A percentile compares a stretch with the other conserved stretches of the same genome.
Evolutionary conservation across 2,113 vertebrate species (phyloP).

Genomic region (Seriola quinqueradiata): DNA sequence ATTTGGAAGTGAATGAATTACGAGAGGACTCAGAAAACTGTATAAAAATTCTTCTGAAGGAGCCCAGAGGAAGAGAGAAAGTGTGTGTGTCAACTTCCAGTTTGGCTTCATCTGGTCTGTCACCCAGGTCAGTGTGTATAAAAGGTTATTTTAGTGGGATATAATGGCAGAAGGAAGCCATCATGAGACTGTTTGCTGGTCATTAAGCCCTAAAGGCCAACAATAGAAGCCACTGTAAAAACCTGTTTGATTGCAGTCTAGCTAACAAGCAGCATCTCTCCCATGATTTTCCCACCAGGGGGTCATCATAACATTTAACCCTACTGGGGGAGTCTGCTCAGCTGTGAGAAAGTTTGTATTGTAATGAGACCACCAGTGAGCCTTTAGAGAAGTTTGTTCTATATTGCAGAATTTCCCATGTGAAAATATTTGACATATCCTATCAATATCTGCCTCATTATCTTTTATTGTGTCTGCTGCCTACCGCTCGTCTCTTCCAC

Average conservation of each 20-base stretch:
- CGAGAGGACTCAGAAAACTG: constrained; percentile 2
- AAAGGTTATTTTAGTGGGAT: constrained; percentile 45
- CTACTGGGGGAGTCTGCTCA: constrained; percentile 14
- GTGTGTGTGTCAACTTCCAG: constrained; percentile 20
- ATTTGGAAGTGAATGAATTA: constrained; percentile 23
- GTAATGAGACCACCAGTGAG: constrained; percentile 47
- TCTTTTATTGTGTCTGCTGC: constrained; percentile 40
- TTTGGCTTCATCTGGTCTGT: constrained; percentile 43
- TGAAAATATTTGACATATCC: constrained; percentile 9
- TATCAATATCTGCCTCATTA: constrained; percentile 31
- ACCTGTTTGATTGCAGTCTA: constrained; percentile 57
- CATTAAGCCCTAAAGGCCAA: constrained; percentile 65
- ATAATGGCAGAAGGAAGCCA: constrained; percentile 37
- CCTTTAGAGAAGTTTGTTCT: background rate
- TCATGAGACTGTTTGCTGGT: constrained; percentile 56
- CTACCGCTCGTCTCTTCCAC: constrained; percentile 3
- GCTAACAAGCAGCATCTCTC: constrained; percentile 60
- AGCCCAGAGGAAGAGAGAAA: constrained; percentile 3
- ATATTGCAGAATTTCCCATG: constrained; percentile 17
- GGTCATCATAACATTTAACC: constrained; percentile 54
- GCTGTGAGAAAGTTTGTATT: constrained; percentile 29
- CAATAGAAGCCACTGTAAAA: constrained; percentile 67
- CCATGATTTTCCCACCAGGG: constrained; percentile 62
- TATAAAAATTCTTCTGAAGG: constrained; percentile 2
- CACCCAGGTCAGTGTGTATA: constrained; percentile 39